Percentiles rank a stretch among this genome's conserved stretches.
These are phyloP conservation scores for Sebastes variabilis DNA, from an alignment of 2,797 vertebrate species.

Conservation along the genomic window DNA sequence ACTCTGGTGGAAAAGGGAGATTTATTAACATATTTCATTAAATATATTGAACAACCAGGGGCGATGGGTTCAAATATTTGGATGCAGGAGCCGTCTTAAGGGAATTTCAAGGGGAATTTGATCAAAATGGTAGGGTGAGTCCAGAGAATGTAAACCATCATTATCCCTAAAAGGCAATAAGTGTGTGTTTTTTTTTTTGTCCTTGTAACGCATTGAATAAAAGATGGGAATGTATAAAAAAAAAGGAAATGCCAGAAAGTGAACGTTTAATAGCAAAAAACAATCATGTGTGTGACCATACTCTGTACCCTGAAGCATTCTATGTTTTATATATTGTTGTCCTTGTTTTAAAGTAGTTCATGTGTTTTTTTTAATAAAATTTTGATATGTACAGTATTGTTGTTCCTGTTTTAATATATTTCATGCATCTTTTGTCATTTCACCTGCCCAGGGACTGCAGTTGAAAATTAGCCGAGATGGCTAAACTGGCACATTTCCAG, in stretches of 20 bases:
- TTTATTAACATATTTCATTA: slow-evolving; percentile 87
- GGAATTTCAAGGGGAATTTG: slow-evolving; percentile 51
- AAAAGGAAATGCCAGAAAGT: not conserved
- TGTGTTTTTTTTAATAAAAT: too few species aligned
- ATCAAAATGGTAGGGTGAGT: slow-evolving; percentile 35
- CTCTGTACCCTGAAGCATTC: too few species aligned
- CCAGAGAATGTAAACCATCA: slow-evolving; percentile 28
- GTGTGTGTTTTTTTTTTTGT: not conserved
- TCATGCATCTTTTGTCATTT: too few species aligned
- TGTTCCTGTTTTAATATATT: too few species aligned
- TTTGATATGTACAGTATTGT: too few species aligned
- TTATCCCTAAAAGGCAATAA: slow-evolving; percentile 20
- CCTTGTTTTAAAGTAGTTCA: too few species aligned
- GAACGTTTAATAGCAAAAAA: not conserved
- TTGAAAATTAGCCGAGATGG: too few species aligned
- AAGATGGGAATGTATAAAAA: not conserved
- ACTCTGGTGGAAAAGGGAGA: slow-evolving; percentile 74
- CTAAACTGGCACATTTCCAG: too few species aligned
- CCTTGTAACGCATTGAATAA: not conserved
- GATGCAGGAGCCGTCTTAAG: slow-evolving; percentile 56
- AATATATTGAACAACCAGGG: slow-evolving; percentile 73
- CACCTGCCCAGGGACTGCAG: too few species aligned
- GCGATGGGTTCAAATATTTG: slow-evolving; percentile 74
- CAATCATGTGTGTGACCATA: too few species aligned
- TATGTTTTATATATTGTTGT: too few species aligned